Evolutionary conservation across 2,797 vertebrate genomes (phyloP).

Genomic region (Poeciliopsis infans): DNA sequence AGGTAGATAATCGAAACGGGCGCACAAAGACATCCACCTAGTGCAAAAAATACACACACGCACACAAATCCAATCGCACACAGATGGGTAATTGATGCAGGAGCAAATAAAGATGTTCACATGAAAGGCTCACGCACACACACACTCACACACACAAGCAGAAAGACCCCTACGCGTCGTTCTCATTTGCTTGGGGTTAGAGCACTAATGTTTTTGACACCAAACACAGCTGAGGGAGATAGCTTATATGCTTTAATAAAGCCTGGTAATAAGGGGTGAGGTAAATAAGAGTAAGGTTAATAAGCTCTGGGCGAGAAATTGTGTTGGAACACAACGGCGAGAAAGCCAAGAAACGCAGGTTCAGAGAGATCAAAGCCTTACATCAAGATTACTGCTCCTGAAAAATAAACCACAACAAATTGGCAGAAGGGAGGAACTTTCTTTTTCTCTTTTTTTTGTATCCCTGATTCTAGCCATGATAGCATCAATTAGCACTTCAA

Average conservation of each 20-base stretch:
- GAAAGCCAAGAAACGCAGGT: constrained; percentile 48
- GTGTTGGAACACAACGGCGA: constrained; percentile 47
- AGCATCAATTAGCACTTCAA: constrained; percentile 79
- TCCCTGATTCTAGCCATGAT: constrained; percentile 63
- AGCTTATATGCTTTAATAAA: constrained; percentile 65
- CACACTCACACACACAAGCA: background rate
- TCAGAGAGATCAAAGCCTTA: constrained; percentile 70
- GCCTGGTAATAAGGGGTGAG: constrained; percentile 64
- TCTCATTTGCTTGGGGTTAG: constrained; percentile 66
- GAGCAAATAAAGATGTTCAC: constrained; percentile 43
- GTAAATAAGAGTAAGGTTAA: constrained; percentile 74
- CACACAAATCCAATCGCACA: constrained; percentile 43
- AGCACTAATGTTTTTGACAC: constrained; percentile 65
- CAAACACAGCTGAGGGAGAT: constrained; percentile 50
- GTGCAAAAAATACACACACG: constrained; percentile 18
- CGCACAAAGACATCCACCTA: constrained; percentile 27
- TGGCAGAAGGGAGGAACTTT: constrained; percentile 56
- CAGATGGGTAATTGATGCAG: constrained; percentile 68
- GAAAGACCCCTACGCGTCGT: constrained; percentile 12
- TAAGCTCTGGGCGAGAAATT: constrained; percentile 53
- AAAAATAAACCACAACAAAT: constrained; percentile 75
- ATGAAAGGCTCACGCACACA: constrained; percentile 29
- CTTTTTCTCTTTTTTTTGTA: constrained; percentile 24
- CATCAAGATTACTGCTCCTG: constrained; percentile 61
- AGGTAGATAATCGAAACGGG: constrained; percentile 64